Conservation (phyloP, 2,888 invertebrate genomes). For the Megamerina dolium region DNA sequence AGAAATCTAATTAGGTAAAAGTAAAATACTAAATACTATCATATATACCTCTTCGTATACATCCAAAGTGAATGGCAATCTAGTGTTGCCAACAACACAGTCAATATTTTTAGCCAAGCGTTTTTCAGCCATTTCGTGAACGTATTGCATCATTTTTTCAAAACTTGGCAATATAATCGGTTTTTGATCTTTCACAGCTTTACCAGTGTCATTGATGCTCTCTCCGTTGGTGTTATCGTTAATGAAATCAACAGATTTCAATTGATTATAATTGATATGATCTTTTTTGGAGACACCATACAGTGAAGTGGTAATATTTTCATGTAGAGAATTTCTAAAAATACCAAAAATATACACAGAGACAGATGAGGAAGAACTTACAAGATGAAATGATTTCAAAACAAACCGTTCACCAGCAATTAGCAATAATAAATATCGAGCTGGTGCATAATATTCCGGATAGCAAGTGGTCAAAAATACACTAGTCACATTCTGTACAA, state of each 20-base stretch:
- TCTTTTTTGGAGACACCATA: constrained; percentile 63
- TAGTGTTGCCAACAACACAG: constrained; percentile 59
- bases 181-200: constrained; percentile 40
- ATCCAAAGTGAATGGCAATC: constrained; percentile 64
- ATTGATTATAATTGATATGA: constrained; percentile 50
- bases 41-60: constrained; percentile 66
- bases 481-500: constrained; percentile 77
- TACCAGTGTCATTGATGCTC: constrained; percentile 40
- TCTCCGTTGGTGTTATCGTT: constrained; percentile 36
- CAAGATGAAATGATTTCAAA: no score
- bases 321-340: constrained; percentile 41
- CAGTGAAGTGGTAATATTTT: constrained; percentile 49
- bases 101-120: constrained; percentile 56
- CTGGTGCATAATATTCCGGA: constrained; percentile 72
- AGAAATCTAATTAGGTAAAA: constrained; percentile 7
- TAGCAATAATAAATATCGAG: constrained; percentile 72
- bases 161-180: constrained; percentile 64
- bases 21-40: background rate
- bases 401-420: constrained; percentile 82
- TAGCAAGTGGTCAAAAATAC: constrained; percentile 77
- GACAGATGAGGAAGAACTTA: background rate
- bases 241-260: constrained; percentile 49
- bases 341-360: background rate
- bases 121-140: constrained; percentile 62
- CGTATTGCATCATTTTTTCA: constrained; percentile 63